Base-by-base conservation (phyloP, 2,888 invertebrate species). In the Sisyra terminalis region DNA sequence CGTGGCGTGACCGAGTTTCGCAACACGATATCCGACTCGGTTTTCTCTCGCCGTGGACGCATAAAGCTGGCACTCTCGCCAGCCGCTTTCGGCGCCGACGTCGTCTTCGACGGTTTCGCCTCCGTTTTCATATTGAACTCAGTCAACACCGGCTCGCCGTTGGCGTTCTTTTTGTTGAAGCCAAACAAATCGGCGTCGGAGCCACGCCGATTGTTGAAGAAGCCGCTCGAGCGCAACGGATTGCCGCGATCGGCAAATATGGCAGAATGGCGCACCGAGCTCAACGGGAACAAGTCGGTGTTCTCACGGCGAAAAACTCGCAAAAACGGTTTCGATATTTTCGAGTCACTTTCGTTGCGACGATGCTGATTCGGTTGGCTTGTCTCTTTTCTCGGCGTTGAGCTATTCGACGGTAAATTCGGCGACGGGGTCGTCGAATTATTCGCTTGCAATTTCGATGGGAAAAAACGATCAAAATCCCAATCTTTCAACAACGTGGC, bases 401-500 rank as follows among this genome's bases (percentile, higher is more conserved):
- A 46, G 37, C 44, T 45, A 34, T 44, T 46, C 24, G 48, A 47
- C 7, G 50, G 46, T n/a, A n/a, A n/a, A n/a, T 24, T 24, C 16
- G 51, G 45, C n/a, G 48, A 40, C 31, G 49, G 40, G 17, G 31
- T 44, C 8, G 44, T 38, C 7, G 46, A 46, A 15, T 46, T 41
- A 31, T 53, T 46, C 18, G 34, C 32, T 42, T 50, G 51, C 49
- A 53, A 62, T 55, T 64, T 67, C 46, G 66, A 63, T 10, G 78
- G 82, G 63, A 87, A 86, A 69, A 87, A 86, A 58, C 80, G 75
- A 50, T 83, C 82, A 63, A 87, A 80, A 65, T 87, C 82, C 87
- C 86, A 87, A 57, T 87, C 86, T 63, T 83, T 81, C 52, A 87
- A 69, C 49, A 87, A 70, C 43, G 78, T 77, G 48, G 82, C 81